A percentile compares a stretch with the other conserved stretches of the same genome.
phyloP scores from a whole-genome alignment of 2,888 invertebrate genomes.

The Drosophila testacea region DNA sequence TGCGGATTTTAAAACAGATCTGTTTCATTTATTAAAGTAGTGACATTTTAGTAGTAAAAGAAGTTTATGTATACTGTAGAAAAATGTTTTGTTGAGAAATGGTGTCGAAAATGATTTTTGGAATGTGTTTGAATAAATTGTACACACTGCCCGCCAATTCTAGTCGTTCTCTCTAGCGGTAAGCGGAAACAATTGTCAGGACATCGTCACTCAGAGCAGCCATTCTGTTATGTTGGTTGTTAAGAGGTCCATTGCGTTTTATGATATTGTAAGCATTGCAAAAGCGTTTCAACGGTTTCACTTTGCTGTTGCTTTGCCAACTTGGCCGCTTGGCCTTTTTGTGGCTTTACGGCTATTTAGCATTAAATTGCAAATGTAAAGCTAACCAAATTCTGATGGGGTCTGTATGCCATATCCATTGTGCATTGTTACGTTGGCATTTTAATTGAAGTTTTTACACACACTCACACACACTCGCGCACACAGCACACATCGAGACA shows the following conservation, averaged over 20 bases:
- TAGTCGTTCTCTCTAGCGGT: constrained; percentile 9
- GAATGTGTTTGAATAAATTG: constrained; percentile 18
- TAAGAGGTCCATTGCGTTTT: constrained; percentile 71
- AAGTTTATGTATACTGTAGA: too few relatives aligned
- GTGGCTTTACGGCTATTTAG: constrained; percentile 70
- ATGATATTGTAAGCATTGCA: constrained; percentile 58
- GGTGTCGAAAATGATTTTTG: constrained; percentile 1
- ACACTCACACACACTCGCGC: constrained; percentile 3
- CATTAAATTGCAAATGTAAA: constrained; percentile 68
- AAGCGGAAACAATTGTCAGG: constrained; percentile 75
- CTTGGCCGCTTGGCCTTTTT: constrained; percentile 52
- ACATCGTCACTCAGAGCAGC: constrained; percentile 58
- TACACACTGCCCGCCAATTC: not conserved
- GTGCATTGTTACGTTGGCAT: constrained; percentile 62
- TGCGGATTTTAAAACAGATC: not conserved
- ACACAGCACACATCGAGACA: not conserved
- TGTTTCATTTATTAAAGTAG: not conserved
- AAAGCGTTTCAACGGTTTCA: constrained; percentile 41
- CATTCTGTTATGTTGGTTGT: constrained; percentile 57
- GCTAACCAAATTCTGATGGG: constrained; percentile 13
- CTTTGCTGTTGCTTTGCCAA: constrained; percentile 15
- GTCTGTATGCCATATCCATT: constrained; percentile 39
- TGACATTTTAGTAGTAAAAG: too few relatives aligned
- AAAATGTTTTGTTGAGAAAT: not conserved
- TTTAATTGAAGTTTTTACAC: constrained; percentile 68